Evolutionary conservation across 2,888 invertebrate genomes (phyloP).

Genomic region (Drosophila mulleri): DNA sequence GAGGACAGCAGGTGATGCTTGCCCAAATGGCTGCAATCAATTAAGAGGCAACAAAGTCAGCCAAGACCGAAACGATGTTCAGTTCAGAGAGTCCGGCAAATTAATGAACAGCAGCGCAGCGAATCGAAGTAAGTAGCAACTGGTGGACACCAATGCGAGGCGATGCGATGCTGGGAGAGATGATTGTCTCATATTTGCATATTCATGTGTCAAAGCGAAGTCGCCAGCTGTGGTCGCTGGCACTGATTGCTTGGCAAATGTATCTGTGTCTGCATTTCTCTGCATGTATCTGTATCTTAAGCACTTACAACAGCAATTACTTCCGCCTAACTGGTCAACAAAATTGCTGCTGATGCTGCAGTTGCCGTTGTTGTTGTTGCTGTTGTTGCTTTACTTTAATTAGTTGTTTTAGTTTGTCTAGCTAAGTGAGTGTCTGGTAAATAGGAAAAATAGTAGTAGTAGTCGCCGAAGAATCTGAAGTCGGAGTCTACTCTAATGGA

Average conservation of each 20-base stretch:
- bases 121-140: constrained; percentile 56
- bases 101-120: constrained; percentile 77
- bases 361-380: not conserved
- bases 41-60: constrained; percentile 71
- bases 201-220: constrained; percentile 66
- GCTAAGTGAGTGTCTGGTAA: constrained; percentile 70
- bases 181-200: constrained; percentile 76
- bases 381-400: constrained; percentile 72
- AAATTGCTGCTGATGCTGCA: constrained; percentile 43
- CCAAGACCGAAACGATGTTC: constrained; percentile 61
- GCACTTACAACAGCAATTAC: constrained; percentile 46
- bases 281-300: constrained; percentile 17
- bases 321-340: constrained; percentile 69
- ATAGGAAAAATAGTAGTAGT: constrained; percentile 20
- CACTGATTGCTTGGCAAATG: constrained; percentile 48
- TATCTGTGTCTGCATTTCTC: constrained; percentile 23
- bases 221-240: constrained; percentile 13
- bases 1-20: constrained; percentile 18
- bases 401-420: constrained; percentile 69
- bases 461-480: constrained; percentile 8
- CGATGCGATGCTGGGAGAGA: not conserved
- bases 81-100: constrained; percentile 38
- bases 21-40: constrained; percentile 77
- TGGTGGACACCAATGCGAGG: constrained; percentile 1
- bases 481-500: constrained; percentile 61